Conservation (phyloP, 1,140 invertebrate species). For the Oscheius sp. region DNA sequence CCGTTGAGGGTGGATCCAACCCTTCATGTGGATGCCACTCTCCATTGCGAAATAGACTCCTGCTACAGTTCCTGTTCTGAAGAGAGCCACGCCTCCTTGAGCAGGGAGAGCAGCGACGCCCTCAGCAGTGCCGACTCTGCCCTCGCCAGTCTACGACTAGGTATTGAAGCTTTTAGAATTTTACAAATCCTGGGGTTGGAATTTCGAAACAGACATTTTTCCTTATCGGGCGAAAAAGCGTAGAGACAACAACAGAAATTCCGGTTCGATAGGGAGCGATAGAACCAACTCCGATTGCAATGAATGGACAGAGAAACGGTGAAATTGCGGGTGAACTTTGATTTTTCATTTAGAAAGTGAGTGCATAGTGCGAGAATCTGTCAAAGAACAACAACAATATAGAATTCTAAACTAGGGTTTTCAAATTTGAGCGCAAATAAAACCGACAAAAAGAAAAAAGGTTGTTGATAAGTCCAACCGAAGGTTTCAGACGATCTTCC, state of each 20-base stretch:
- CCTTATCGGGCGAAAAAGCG: not conserved
- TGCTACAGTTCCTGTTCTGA: conserved; percentile 18
- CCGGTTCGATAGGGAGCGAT: not conserved
- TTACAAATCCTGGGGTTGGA: not conserved
- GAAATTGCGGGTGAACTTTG: not conserved
- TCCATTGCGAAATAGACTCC: not conserved
- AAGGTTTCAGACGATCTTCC: not conserved
- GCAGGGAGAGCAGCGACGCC: conserved; percentile 14
- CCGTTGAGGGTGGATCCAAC: not conserved
- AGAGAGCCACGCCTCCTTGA: conserved; percentile 8
- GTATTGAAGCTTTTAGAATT: no score
- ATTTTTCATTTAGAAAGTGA: not conserved
- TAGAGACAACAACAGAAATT: not conserved
- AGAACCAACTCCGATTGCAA: not conserved
- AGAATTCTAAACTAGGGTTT: not conserved
- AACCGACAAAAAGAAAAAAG: not conserved
- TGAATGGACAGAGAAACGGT: not conserved
- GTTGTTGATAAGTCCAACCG: not conserved
- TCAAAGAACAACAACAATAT: not conserved
- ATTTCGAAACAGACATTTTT: not conserved
- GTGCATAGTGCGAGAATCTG: not conserved
- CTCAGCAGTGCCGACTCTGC: not conserved
- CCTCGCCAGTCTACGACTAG: not conserved
- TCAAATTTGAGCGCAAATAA: not conserved
- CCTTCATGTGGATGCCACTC: not conserved